Conservation (phyloP, 1,140 invertebrate genomes). For the Heliconius himera region DNA sequence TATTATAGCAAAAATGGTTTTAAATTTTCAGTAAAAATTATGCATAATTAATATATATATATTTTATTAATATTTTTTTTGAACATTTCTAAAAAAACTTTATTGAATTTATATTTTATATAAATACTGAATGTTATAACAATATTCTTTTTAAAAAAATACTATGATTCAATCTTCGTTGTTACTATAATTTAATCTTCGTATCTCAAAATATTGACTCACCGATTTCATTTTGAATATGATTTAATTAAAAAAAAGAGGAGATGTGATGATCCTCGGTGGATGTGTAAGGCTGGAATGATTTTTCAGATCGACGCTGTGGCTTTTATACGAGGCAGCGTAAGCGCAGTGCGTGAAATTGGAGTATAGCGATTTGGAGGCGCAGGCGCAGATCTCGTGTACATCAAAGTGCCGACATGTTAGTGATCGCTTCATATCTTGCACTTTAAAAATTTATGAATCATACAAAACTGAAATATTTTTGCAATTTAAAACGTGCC, state of each 20-base stretch:
- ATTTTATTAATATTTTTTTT: too few relatives aligned
- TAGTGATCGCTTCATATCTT: constrained; percentile 15
- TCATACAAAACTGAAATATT: constrained; percentile 4
- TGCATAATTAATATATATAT: too few relatives aligned
- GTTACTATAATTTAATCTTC: background rate
- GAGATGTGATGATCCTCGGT: constrained; percentile 61
- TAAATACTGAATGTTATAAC: background rate
- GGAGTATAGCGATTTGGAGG: constrained; percentile 55
- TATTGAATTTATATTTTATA: too few relatives aligned
- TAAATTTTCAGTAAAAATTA: too few relatives aligned
- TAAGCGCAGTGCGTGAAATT: constrained; percentile 66
- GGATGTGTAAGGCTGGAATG: constrained; percentile 73
- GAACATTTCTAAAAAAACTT: too few relatives aligned
- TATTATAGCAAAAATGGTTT: too few relatives aligned
- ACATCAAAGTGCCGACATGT: constrained; percentile 51
- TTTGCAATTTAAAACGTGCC: constrained; percentile 7
- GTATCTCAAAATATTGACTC: constrained; percentile 46
- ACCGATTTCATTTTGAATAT: constrained; percentile 73
- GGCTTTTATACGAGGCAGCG: constrained; percentile 68
- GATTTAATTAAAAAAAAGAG: constrained; percentile 41
- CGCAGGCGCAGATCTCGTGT: constrained; percentile 36
- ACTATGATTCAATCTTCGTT: background rate
- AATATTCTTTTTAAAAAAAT: background rate
- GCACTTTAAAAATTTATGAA: constrained; percentile 12
- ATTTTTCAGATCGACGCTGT: constrained; percentile 71